These are phyloP conservation scores for Acanthis flammea DNA, from an alignment of 2,797 vertebrate species.

Conservation along the genomic window DNA sequence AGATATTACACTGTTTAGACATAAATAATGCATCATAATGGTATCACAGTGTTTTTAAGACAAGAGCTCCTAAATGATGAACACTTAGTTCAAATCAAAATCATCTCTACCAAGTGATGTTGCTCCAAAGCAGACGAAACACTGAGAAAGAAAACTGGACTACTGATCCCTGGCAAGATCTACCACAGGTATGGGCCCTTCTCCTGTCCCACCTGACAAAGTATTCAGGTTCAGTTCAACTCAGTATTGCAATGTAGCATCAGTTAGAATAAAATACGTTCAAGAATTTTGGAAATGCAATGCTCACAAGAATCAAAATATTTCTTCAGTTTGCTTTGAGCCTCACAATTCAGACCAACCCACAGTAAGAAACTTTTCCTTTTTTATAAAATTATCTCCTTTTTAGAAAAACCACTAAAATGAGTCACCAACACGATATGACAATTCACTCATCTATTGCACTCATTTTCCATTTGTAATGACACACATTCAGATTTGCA, in stretches of 20 bases:
- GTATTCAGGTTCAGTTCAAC: not conserved
- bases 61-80: not conserved
- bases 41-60: not conserved
- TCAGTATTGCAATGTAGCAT: not conserved
- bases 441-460: not conserved
- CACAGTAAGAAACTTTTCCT: not conserved
- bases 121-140: not conserved
- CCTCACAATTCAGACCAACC: not conserved
- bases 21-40: conserved; percentile 20
- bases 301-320: not conserved
- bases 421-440: not conserved
- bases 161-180: not conserved
- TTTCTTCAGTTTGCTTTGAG: not conserved
- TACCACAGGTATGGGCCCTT: accelerated
- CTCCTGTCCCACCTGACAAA: not conserved
- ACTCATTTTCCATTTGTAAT: not conserved
- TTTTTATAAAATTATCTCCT: not conserved
- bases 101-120: not conserved
- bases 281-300: not conserved
- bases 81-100: not conserved
- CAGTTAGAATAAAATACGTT: not conserved
- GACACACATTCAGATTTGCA: not conserved
- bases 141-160: not conserved
- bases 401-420: not conserved
- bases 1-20: not conserved